A percentile compares a stretch with the other conserved stretches of the same genome.
These are phyloP conservation scores for Heteromormyrus szaboi DNA, from an alignment of 2,797 vertebrate genomes.

Conservation along the genomic window DNA sequence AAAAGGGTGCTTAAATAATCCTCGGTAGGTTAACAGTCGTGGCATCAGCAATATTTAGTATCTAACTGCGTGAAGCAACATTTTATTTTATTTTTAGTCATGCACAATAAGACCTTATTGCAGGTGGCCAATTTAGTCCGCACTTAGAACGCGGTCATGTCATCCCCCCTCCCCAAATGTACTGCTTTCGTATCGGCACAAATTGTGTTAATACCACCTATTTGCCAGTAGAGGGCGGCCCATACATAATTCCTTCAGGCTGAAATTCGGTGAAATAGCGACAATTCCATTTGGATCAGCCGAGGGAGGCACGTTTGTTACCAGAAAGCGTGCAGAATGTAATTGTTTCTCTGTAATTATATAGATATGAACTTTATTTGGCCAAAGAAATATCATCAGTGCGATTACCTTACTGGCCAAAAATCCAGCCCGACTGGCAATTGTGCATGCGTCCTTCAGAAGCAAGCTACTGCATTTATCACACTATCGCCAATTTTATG, in stretches of 20 bases:
- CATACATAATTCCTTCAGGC: constrained; percentile 18
- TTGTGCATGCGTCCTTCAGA: background rate
- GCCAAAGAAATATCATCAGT: background rate
- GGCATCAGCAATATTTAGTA: background rate
- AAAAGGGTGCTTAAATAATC: background rate
- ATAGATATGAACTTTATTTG: background rate
- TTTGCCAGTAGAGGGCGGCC: constrained; percentile 24
- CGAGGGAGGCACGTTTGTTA: background rate
- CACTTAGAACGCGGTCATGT: background rate
- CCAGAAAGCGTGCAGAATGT: constrained; percentile 1
- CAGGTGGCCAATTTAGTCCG: background rate
- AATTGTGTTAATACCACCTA: constrained; percentile 10
- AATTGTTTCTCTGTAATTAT: constrained; percentile 12
- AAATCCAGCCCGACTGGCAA: background rate
- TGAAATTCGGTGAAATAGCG: background rate
- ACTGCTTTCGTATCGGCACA: background rate
- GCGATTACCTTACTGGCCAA: constrained; percentile 2
- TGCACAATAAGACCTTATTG: background rate
- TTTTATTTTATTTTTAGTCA: background rate
- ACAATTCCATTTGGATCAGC: background rate
- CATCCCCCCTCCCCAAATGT: background rate
- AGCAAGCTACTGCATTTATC: background rate
- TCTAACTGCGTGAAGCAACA: background rate
- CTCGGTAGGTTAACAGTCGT: background rate
- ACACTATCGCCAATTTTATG: background rate